phyloP scores from a whole-genome alignment of 2,113 vertebrate species.

The Vidua chalybeata region DNA sequence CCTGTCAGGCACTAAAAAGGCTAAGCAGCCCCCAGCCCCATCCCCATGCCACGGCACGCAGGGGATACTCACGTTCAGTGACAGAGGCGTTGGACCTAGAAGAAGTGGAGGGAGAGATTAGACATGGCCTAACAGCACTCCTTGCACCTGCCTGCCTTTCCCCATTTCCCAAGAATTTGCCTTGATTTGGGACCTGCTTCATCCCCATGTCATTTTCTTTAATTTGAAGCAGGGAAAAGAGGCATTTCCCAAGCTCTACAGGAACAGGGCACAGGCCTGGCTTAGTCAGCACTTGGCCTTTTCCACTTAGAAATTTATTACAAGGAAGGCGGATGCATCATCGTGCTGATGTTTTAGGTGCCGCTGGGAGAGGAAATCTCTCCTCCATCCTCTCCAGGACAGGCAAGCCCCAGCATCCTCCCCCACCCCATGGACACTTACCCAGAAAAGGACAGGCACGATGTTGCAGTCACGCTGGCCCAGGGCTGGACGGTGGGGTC shows the following conservation, averaged over 20 bases:
- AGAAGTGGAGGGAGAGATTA: background rate
- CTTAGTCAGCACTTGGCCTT: conserved; percentile 41
- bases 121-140: background rate
- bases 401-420: accelerated
- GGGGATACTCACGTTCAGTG: conserved; percentile 69
- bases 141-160: background rate
- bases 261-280: background rate
- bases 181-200: background rate
- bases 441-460: conserved; percentile 40
- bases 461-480: background rate
- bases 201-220: accelerated
- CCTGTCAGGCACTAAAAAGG: background rate
- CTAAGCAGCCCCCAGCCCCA: background rate
- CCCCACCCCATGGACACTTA: background rate
- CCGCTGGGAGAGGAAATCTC: accelerated
- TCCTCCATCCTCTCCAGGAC: background rate
- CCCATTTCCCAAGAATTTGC: background rate
- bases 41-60: accelerated
- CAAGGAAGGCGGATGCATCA: background rate
- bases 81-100: conserved; percentile 60
- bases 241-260: background rate
- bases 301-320: conserved; percentile 3
- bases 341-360: accelerated
- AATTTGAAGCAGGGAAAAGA: background rate
- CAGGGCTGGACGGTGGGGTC: accelerated